A percentile compares a stretch with the other conserved stretches of the same genome.
Conservation (phyloP, 2,113 vertebrate genomes). For the Chelonoidis abingdonii region DNA sequence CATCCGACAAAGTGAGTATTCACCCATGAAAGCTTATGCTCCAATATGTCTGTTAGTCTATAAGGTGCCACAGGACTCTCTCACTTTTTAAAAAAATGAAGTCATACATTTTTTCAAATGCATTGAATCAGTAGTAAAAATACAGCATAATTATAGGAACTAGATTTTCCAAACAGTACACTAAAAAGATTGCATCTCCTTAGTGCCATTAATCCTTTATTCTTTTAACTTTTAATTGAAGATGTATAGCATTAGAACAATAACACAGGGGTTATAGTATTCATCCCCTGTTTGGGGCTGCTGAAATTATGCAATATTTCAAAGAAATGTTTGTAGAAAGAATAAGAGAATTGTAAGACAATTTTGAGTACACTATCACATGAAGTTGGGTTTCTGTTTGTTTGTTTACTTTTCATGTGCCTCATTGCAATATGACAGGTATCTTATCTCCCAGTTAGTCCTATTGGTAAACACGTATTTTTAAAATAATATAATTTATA, state of each 20-base stretch:
- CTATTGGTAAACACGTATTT: conserved; percentile 3
- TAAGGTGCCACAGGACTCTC: no score
- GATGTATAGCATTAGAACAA: not conserved
- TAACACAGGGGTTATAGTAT: not conserved
- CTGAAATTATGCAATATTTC: conserved; percentile 6
- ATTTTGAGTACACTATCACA: not conserved
- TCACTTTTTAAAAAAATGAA: no score
- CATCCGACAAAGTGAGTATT: no score
- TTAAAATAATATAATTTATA: not conserved
- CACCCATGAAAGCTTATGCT: no score
- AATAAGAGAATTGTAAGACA: not conserved
- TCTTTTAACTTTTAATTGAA: conserved; percentile 33
- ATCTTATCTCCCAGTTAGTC: conserved; percentile 8
- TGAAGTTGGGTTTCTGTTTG: not conserved
- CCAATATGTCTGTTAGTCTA: no score
- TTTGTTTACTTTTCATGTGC: not conserved
- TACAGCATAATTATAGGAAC: not conserved
- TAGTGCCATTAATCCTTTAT: not conserved
- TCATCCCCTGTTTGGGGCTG: not conserved
- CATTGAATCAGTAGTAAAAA: not conserved
- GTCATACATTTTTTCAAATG: not conserved
- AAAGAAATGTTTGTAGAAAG: conserved; percentile 4
- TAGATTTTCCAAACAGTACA: not conserved
- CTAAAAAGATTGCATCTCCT: not conserved
- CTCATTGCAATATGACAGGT: not conserved